These are phyloP conservation scores for Enteromius thamalakanensis DNA, from an alignment of 2,797 vertebrate genomes.

Conservation along the genomic window DNA sequence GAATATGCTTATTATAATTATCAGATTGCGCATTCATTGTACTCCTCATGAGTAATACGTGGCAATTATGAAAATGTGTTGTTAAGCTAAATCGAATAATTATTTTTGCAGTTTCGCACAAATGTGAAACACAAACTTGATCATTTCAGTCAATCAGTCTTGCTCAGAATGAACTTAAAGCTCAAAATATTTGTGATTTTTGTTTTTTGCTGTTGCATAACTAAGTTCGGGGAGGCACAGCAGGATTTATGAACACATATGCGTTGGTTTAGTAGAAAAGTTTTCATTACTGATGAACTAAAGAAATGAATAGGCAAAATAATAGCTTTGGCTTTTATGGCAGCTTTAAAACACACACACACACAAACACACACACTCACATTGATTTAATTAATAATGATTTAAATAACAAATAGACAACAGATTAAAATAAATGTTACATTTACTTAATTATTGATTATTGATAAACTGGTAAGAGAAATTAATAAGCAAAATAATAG, in stretches of 20 bases:
- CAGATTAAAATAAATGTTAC: too few species aligned
- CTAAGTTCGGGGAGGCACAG: not conserved
- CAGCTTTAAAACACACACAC: too few species aligned
- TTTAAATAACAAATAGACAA: too few species aligned
- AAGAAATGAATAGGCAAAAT: too few species aligned
- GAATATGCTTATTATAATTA: conserved; percentile 56
- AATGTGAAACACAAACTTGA: not conserved
- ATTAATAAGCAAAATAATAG: not conserved
- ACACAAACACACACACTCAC: too few species aligned
- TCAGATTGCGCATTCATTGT: conserved; percentile 60
- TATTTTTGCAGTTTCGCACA: conserved; percentile 36
- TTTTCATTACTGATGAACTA: too few species aligned
- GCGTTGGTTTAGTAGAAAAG: not conserved
- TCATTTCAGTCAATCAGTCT: not conserved
- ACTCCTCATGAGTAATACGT: conserved; percentile 46
- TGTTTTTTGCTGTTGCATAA: not conserved
- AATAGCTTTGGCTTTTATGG: too few species aligned
- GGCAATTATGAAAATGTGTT: conserved; percentile 55
- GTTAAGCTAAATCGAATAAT: conserved; percentile 33
- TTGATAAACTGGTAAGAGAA: not conserved
- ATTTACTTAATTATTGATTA: not conserved
- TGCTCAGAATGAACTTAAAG: not conserved
- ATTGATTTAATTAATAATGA: too few species aligned
- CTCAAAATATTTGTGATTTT: conserved; percentile 11
- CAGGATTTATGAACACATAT: not conserved